phyloP scores from a whole-genome alignment of 2,888 invertebrate genomes.

The Ormyrus rosae region DNA sequence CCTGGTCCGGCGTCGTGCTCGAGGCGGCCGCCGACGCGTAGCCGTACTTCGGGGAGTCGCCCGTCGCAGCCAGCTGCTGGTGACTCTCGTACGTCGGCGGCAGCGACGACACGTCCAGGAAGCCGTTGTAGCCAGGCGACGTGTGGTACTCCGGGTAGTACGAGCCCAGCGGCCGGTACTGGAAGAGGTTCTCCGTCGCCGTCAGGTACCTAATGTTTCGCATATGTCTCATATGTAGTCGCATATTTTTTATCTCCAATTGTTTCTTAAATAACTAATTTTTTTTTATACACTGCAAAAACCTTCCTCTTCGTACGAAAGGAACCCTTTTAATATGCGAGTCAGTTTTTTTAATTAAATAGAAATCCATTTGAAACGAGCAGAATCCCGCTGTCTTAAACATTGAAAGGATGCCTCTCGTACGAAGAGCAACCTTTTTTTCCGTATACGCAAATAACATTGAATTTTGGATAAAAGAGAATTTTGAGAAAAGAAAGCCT shows the following conservation, averaged over 20 bases:
- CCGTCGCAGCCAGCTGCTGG: constrained; percentile 78
- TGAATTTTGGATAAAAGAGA: not conserved
- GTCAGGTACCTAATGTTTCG: constrained; percentile 80
- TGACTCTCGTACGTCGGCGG: constrained; percentile 81
- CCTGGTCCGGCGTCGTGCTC: not conserved
- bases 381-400: too few relatives aligned
- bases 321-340: too few relatives aligned
- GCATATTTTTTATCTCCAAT: too few relatives aligned
- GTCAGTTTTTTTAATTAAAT: too few relatives aligned
- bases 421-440: too few relatives aligned
- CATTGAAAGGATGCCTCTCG: too few relatives aligned
- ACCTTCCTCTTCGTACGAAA: too few relatives aligned
- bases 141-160: constrained; percentile 88
- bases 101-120: constrained; percentile 85
- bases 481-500: not conserved
- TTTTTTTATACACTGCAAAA: too few relatives aligned
- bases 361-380: too few relatives aligned
- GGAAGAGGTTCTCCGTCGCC: constrained; percentile 89
- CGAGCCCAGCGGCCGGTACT: constrained; percentile 90
- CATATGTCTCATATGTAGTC: too few relatives aligned
- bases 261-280: too few relatives aligned
- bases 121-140: constrained; percentile 82
- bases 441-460: too few relatives aligned
- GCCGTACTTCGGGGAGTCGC: constrained; percentile 78
- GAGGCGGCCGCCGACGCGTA: constrained; percentile 65